Conservation (phyloP, 2,888 invertebrate genomes). For the Pycnomerus fuliginosus region DNA sequence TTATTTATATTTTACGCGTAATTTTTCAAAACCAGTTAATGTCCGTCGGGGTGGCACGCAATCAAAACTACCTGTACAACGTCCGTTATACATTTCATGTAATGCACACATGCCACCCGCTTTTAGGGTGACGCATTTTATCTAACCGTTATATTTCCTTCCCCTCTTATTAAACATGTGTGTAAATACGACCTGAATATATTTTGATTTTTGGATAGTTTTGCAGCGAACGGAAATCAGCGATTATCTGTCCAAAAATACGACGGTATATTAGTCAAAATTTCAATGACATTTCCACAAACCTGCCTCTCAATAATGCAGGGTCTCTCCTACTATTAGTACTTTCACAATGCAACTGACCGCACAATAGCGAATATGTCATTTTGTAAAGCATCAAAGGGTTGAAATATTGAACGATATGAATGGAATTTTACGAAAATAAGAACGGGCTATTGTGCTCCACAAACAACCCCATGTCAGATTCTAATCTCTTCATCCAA, state of each 20-base stretch:
- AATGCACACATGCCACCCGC: constrained; percentile 25
- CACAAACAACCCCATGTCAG: constrained; percentile 21
- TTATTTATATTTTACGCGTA: too few species aligned
- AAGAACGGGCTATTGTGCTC: constrained; percentile 11
- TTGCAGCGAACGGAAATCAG: constrained; percentile 23
- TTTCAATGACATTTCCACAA: constrained; percentile 30
- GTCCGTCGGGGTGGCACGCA: constrained; percentile 17
- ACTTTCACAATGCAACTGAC: constrained; percentile 33
- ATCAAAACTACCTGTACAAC: constrained; percentile 13
- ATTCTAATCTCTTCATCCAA: constrained; percentile 23
- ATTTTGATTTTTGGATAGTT: too few species aligned
- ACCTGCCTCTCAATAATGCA: constrained; percentile 28
- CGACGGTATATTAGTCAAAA: too few species aligned
- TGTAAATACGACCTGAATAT: too few species aligned
- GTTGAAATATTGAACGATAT: constrained; percentile 25
- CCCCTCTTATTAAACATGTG: too few species aligned
- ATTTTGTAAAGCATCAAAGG: constrained; percentile 25
- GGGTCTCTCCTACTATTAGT: constrained; percentile 37
- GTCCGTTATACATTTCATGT: constrained; percentile 27
- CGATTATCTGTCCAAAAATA: constrained; percentile 17
- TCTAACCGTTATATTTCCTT: constrained; percentile 31
- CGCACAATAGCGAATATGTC: constrained; percentile 35
- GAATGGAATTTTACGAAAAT: constrained; percentile 18
- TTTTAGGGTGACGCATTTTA: constrained; percentile 26
- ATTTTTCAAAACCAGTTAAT: too few species aligned